Conservation (phyloP, 2,113 vertebrate genomes). For the Rhynchopsitta pachyrhyncha region DNA sequence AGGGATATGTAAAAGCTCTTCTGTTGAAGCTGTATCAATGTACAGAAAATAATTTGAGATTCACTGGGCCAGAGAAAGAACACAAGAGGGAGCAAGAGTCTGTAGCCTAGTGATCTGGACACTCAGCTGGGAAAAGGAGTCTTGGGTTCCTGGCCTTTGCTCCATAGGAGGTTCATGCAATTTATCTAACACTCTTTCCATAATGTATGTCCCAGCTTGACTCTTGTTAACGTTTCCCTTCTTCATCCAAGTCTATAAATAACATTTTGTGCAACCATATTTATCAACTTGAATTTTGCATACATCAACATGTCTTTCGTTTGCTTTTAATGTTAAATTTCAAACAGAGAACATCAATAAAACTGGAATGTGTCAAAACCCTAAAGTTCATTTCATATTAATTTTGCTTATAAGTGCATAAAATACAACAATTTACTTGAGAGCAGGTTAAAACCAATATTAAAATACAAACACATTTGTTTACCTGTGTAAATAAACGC, state of each 20-base stretch:
- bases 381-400: not conserved
- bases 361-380: not conserved
- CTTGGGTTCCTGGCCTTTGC: not conserved
- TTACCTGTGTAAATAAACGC: not conserved
- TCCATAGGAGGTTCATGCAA: not conserved
- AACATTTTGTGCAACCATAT: not conserved
- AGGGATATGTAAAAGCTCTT: not conserved
- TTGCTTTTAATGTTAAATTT: not conserved
- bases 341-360: not conserved
- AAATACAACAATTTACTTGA: not conserved
- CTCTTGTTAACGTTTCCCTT: not conserved
- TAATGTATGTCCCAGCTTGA: not conserved
- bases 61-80: slow-evolving; percentile 60
- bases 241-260: not conserved
- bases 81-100: slow-evolving; percentile 62
- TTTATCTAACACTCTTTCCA: not conserved
- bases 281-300: not conserved
- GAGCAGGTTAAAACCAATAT: not conserved
- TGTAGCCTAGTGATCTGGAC: slow-evolving; percentile 59
- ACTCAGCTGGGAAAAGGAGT: slow-evolving; percentile 25
- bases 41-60: slow-evolving; percentile 33
- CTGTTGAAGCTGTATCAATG: not conserved
- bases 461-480: not conserved
- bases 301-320: not conserved
- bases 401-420: not conserved